Conservation (phyloP, 2,797 vertebrate species). For the Onychomys torridus region DNA sequence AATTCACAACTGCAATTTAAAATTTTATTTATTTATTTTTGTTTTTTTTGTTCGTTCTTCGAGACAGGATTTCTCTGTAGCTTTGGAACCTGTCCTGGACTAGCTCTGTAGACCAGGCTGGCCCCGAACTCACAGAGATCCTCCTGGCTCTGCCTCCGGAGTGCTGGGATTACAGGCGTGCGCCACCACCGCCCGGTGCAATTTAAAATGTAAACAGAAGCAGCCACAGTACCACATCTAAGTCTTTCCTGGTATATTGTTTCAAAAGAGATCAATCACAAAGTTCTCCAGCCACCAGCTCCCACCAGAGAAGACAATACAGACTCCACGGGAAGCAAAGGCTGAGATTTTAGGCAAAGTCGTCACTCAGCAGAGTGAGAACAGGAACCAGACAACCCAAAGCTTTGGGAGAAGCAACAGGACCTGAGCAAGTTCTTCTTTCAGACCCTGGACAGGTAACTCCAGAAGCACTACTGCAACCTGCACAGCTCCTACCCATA, state of each 20-base stretch:
- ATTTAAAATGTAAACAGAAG: slow-evolving; percentile 22
- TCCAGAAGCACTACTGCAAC: background rate
- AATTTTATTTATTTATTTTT: too few species aligned
- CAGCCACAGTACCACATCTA: background rate
- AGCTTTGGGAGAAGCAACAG: slow-evolving; percentile 1
- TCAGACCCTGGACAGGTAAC: background rate
- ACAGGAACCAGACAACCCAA: background rate
- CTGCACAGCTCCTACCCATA: background rate
- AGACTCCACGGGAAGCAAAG: slow-evolving; percentile 27
- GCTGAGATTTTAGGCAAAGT: slow-evolving; percentile 61
- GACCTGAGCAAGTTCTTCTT: background rate
- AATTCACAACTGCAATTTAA: background rate
- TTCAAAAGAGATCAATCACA: slow-evolving; percentile 27
- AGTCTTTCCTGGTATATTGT: background rate
- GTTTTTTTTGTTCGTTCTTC: too few species aligned
- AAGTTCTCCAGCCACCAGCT: slow-evolving; percentile 14
- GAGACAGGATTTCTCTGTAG: too few species aligned
- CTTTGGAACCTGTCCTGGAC: too few species aligned
- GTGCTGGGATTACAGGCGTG: too few species aligned
- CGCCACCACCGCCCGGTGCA: too few species aligned
- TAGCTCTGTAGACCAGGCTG: too few species aligned
- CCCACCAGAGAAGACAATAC: background rate
- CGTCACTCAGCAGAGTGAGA: background rate
- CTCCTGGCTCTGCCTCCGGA: too few species aligned
- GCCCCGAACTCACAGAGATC: too few species aligned